phyloP scores from a whole-genome alignment of 2,888 invertebrate genomes.

The Acleris holmiana region DNA sequence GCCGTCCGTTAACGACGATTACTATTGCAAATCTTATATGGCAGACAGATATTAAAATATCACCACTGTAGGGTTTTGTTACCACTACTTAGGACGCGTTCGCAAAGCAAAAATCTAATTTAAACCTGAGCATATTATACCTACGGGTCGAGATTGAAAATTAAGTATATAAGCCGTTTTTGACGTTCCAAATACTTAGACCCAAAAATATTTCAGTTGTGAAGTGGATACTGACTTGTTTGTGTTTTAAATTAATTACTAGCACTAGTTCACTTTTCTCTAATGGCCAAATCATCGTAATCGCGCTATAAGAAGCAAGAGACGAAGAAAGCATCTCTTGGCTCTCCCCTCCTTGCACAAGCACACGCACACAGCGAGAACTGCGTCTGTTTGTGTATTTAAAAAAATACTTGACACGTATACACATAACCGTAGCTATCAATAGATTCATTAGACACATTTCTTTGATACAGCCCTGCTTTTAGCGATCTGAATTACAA shows the following conservation, averaged over 20 bases:
- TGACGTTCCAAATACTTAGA: too few species aligned
- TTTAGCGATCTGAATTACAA: slow-evolving; percentile 68
- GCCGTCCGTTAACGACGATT: too few species aligned
- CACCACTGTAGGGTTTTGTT: too few species aligned
- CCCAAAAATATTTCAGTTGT: too few species aligned
- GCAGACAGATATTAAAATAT: too few species aligned
- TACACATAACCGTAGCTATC: slow-evolving; percentile 73
- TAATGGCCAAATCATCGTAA: slow-evolving; percentile 50
- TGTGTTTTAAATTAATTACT: not conserved
- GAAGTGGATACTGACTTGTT: too few species aligned
- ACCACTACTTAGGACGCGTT: too few species aligned
- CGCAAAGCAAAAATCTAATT: too few species aligned
- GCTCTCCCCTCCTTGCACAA: slow-evolving; percentile 75
- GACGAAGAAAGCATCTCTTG: slow-evolving; percentile 82
- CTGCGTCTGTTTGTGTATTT: slow-evolving; percentile 57
- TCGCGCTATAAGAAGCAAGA: slow-evolving; percentile 75
- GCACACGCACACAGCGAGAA: slow-evolving; percentile 45
- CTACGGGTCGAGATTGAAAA: too few species aligned
- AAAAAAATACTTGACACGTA: slow-evolving; percentile 72
- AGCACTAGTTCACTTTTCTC: not conserved
- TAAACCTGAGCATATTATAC: too few species aligned
- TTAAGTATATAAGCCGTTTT: too few species aligned
- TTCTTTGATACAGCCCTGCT: slow-evolving; percentile 80
- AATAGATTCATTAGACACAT: slow-evolving; percentile 83
- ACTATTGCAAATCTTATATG: too few species aligned